Conservation (phyloP, 2,888 invertebrate species). For the Buathra laborator region DNA sequence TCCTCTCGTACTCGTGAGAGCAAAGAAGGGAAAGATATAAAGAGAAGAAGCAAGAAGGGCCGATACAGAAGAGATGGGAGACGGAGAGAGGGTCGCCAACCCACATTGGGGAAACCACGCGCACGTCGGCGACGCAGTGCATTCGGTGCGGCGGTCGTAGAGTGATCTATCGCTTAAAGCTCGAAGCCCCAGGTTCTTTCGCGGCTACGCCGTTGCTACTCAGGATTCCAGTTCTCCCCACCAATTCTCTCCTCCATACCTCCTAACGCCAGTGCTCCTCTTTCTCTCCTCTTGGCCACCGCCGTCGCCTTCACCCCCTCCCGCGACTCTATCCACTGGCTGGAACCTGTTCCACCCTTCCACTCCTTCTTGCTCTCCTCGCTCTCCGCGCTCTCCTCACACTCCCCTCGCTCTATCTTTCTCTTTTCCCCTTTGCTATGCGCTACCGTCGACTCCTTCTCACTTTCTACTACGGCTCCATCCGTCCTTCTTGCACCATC, state of each 20-base stretch:
- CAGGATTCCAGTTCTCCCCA: constrained; percentile 84
- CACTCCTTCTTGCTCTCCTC: constrained; percentile 73
- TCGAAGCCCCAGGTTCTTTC: constrained; percentile 83
- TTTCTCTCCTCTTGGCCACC: constrained; percentile 22
- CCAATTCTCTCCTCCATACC: constrained; percentile 60
- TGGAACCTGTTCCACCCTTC: constrained; percentile 82
- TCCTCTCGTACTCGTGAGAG: constrained; percentile 11
- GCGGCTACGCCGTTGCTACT: constrained; percentile 85
- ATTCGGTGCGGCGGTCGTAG: constrained; percentile 64
- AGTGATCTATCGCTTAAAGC: constrained; percentile 85
- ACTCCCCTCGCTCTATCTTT: constrained; percentile 51
- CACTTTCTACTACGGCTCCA: constrained; percentile 42
- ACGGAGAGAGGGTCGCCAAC: constrained; percentile 34
- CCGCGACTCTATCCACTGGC: constrained; percentile 78
- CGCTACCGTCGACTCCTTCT: constrained; percentile 49
- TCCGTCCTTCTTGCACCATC: constrained; percentile 37
- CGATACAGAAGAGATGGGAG: constrained; percentile 1
- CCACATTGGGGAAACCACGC: constrained; percentile 55
- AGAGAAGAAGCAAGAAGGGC: constrained; percentile 12
- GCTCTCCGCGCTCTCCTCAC: constrained; percentile 65
- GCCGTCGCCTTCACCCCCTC: constrained; percentile 52
- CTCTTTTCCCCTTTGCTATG: constrained; percentile 43
- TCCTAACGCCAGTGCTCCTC: constrained; percentile 35
- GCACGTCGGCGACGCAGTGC: constrained; percentile 36
- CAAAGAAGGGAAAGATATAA: neutral